Evolutionary conservation across 2,888 invertebrate species (phyloP), one percentile per base, ranked within the genome.

Genomic region (Phortica magna): DNA sequence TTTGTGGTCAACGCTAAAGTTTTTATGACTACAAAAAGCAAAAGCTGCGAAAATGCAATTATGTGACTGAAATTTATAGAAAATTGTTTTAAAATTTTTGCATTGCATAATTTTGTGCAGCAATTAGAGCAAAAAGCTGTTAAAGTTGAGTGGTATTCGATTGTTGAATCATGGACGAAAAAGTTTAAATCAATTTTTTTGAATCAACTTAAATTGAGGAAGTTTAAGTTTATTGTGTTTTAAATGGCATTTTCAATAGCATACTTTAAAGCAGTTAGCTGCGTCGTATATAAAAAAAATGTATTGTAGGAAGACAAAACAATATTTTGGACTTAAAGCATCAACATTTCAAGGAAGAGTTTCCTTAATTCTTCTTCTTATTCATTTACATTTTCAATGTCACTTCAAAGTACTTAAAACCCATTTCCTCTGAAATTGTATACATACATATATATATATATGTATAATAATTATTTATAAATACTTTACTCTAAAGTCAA

Each of bases 371-470:
- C 39, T 55, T 7, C 39, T 41, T 12, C 41, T 0, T 48, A 17
- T 68, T n/a, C n/a, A n/a, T n/a, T n/a, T n/a, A n/a, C n/a, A 7
- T 43, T 53, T 53, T 55, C 12, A 7, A 17, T 84, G 81, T 88
- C 83, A 86, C 88, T 88, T 86, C 86, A 85, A 88, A 87, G 87
- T 88, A 82, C 88, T 85, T 86, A 82, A 88, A 88, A 89, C 88
- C 88, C 88, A 89, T 88, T 87, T 85, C 88, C 81, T 84, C 84
- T 84, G 85, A 84, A 84, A 83, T 83, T 87, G 87, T 83, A 79
- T 78, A 42, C 59, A 3, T 65, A 9, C 12, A 22, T 65, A 7
- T n/a, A 31, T 22, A 53, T 71, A 7, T 59, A 14, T 31, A 31
- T 4, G 5, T 31, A 31, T 31, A n/a, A n/a, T n/a, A n/a, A n/a